Base-by-base conservation (phyloP, 2,113 vertebrate genomes). In the Parus major region DNA sequence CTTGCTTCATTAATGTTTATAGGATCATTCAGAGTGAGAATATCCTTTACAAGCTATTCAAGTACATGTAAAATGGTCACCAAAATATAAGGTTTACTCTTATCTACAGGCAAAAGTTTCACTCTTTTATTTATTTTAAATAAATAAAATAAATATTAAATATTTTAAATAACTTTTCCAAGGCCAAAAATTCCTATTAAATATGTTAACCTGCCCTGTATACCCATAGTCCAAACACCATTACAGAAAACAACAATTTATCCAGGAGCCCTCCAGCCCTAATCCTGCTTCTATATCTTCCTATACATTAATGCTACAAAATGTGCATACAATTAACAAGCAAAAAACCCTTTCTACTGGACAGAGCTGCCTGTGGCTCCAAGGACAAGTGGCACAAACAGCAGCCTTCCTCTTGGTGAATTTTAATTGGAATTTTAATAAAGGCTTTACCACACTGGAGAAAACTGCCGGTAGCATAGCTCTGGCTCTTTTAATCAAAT, bases 401-500 rank as follows among this genome's bases (percentile, higher is more conserved):
- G 39, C 55, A 94, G 56, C 56, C 39, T 66, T 73, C 59, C 50
- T 83, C 68, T 90, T 79, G 41, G 61, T 85, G 78, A 72, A 76
- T 87, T 95, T 92, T 85, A 91, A 85, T 94, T 89, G 92, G 49
- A 95, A 85, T 91, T 94, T 91, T 85, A 93, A 91, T 93, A 91
- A 79, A 91, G 53, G 15, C 9, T 87, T 46, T 50, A 52, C 70
- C n/a, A 84, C 61, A 60, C 6, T 47, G 44, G 35, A 94, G 60
- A 57, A 78, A 92, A 92, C 25, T n/a, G 73, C 84, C 9, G 0
- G 75, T 35, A 92, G 84, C 86, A 78, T 47, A 63, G 57, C 44
- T 79, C 73, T 82, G 87, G 53, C 61, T 81, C 68, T 84, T 88
- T 77, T 75, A 91, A 95, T 88, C 72, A 88, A 70, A 66, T 56